Evolutionary conservation across 2,888 invertebrate genomes (phyloP).

Genomic region (Eristalis tenax): DNA sequence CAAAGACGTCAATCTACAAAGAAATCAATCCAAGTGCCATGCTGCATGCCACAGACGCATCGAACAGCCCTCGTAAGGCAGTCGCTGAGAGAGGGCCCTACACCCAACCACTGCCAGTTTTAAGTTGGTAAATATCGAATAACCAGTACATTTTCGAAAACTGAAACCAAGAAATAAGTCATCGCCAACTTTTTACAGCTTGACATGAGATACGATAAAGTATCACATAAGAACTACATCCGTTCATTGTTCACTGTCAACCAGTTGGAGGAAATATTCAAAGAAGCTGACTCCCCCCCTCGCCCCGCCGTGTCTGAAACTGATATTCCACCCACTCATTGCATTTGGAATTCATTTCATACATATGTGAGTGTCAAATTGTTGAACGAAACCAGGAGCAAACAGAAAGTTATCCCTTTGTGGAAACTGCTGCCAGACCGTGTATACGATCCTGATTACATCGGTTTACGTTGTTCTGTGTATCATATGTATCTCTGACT

Average conservation of each 20-base stretch:
- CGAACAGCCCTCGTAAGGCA: too few relatives aligned
- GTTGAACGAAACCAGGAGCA: slow-evolving; percentile 38
- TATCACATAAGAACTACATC: too few relatives aligned
- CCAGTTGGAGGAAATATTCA: slow-evolving; percentile 38
- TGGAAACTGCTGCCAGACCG: background rate
- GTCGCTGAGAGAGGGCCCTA: too few relatives aligned
- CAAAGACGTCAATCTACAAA: too few relatives aligned
- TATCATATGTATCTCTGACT: slow-evolving; percentile 22
- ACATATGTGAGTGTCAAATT: slow-evolving; percentile 57
- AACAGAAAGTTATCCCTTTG: slow-evolving; percentile 49
- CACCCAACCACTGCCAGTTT: too few relatives aligned
- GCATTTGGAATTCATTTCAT: slow-evolving; percentile 35
- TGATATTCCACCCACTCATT: slow-evolving; percentile 5
- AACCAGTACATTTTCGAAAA: too few relatives aligned
- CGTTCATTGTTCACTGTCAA: slow-evolving; percentile 35
- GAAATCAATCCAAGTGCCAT: too few relatives aligned
- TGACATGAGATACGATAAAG: too few relatives aligned
- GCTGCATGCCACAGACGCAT: too few relatives aligned
- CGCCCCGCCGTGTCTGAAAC: background rate
- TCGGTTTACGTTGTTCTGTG: slow-evolving; percentile 48
- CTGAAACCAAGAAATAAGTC: too few relatives aligned
- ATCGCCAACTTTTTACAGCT: too few relatives aligned
- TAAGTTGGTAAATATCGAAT: too few relatives aligned
- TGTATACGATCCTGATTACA: slow-evolving; percentile 39
- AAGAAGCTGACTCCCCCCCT: background rate